phyloP scores from a whole-genome alignment of 2,797 vertebrate species.

The Prionace glauca region DNA sequence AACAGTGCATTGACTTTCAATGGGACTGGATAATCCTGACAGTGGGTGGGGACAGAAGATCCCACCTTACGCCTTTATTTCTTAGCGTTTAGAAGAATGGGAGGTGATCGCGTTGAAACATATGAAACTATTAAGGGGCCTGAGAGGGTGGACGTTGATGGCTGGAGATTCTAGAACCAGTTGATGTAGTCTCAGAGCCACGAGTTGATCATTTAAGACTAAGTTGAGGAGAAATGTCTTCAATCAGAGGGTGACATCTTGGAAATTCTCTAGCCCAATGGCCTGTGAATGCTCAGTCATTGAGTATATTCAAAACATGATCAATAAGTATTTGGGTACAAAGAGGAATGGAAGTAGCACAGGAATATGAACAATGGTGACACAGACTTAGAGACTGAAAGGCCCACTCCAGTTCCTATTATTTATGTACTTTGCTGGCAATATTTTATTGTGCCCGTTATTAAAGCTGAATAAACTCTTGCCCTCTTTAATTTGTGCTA shows the following conservation, averaged over 20 bases:
- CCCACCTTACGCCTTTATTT: neutral
- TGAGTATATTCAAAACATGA: neutral
- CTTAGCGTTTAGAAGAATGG: neutral
- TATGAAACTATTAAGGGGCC: neutral
- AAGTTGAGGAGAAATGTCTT: neutral
- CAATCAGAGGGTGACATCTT: neutral
- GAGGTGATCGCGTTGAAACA: neutral
- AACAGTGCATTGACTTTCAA: no score
- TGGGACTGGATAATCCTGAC: no score
- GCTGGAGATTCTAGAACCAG: neutral
- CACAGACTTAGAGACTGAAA: neutral
- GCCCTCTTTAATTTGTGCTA: neutral
- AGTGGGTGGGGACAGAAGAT: no score
- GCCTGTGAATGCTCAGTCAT: neutral
- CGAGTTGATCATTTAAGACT: neutral
- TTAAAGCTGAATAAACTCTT: neutral
- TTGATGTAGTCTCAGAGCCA: neutral
- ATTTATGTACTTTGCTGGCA: neutral
- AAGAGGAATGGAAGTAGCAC: neutral
- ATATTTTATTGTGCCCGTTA: neutral
- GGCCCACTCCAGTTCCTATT: neutral
- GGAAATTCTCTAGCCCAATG: neutral
- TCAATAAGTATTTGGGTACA: neutral
- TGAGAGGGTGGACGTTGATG: neutral
- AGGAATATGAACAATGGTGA: neutral